These are phyloP conservation scores for Rhombomys opimus DNA, from an alignment of 2,113 vertebrate genomes.

Conservation along the genomic window DNA sequence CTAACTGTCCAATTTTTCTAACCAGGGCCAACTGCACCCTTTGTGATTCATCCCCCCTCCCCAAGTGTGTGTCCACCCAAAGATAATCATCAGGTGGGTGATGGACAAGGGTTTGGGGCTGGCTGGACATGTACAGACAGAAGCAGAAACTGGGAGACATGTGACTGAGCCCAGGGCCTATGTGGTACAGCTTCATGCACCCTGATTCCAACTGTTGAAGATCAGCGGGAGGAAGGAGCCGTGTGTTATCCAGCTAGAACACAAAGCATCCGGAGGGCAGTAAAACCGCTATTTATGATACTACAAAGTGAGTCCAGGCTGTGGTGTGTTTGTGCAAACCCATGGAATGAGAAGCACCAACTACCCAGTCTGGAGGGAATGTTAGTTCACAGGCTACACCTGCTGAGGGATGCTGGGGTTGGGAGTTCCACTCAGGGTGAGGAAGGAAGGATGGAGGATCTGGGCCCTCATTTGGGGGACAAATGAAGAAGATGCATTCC, in stretches of 20 bases:
- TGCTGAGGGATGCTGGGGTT: neutral
- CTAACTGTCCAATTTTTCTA: neutral
- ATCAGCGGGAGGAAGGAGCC: neutral
- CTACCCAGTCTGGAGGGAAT: neutral
- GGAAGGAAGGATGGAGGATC: too few relatives aligned
- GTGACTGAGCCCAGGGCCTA: neutral
- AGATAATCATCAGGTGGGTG: neutral
- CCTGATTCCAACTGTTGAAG: neutral
- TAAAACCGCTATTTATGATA: neutral
- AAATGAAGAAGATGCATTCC: neutral
- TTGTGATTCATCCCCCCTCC: neutral
- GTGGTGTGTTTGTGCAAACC: neutral
- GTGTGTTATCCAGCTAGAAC: neutral
- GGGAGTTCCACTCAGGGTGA: neutral
- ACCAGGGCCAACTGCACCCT: neutral
- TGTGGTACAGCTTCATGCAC: neutral
- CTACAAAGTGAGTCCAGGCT: neutral
- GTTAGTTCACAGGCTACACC: too few relatives aligned
- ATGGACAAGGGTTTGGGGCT: neutral
- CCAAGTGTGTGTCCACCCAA: neutral
- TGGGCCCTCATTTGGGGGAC: accelerated
- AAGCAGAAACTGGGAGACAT: neutral
- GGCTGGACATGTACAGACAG: neutral
- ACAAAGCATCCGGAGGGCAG: neutral
- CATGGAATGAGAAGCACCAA: neutral